A percentile compares a stretch with the other conserved stretches of the same genome.
phyloP scores from a whole-genome alignment of 2,797 vertebrate genomes.

The Sebastes nivosus region DNA sequence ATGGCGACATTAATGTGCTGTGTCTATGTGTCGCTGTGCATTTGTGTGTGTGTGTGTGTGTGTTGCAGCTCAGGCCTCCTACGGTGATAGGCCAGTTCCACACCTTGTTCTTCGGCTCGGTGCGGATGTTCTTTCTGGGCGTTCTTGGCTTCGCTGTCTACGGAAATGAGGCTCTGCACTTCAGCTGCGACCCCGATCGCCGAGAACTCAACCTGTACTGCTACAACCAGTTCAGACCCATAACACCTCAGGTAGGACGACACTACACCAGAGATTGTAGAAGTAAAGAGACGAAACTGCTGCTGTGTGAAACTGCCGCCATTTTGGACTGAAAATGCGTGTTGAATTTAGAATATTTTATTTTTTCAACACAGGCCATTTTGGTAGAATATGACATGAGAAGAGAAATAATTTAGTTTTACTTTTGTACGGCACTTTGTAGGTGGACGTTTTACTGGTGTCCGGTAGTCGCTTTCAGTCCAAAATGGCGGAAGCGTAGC shows the following conservation, averaged over 20 bases:
- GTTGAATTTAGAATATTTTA: too few species aligned
- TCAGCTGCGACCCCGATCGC: conserved; percentile 90
- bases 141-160: conserved; percentile 90
- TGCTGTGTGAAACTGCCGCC: too few species aligned
- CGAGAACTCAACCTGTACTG: conserved; percentile 90
- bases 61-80: conserved; percentile 87
- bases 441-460: too few species aligned
- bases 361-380: too few species aligned
- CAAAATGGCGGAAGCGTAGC: too few species aligned
- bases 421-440: too few species aligned
- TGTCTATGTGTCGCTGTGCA: not conserved
- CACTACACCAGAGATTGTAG: too few species aligned
- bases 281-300: too few species aligned
- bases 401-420: too few species aligned
- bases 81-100: conserved; percentile 91
- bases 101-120: conserved; percentile 92
- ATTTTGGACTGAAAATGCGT: too few species aligned
- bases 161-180: conserved; percentile 90
- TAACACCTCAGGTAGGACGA: conserved; percentile 86
- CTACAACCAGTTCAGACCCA: conserved; percentile 91
- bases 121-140: conserved; percentile 89
- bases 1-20: not conserved
- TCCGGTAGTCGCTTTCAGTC: too few species aligned
- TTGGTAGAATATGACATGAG: too few species aligned
- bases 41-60: not conserved